Evolutionary conservation across 2,113 vertebrate species (phyloP), one percentile per base, ranked within the genome.

Genomic region (Platichthys flesus): DNA sequence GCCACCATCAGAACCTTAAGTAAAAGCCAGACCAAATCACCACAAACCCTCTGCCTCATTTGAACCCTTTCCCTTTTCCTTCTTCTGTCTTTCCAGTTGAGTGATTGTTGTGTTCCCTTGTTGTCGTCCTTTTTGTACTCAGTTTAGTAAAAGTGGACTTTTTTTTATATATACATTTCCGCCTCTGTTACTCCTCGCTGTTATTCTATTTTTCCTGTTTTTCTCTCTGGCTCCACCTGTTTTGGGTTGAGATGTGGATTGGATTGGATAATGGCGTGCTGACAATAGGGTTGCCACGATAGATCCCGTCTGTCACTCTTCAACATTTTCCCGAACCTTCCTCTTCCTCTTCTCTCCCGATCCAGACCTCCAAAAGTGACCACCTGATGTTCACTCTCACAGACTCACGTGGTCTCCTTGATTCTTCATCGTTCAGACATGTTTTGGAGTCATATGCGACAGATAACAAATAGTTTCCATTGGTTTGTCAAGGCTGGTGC

Each of bases 271-370:
- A 96, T 97, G 94, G 94, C 95, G 95, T 98, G 97, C 95, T 95
- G 94, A 96, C 95, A 94, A 94, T 96, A 97, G 97, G 97, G 97
- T 98, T 99, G 97, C 97, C 97, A 98, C 93, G 94, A 97, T 97
- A 97, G 93, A 93, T 86, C 68, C 73, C 62, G 28, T 79, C 79
- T 74, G 88, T 78, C 51, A 51, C n/a, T 52, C 59, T 67, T 65
- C 40, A 47, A 61, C 18, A 75, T 74, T 49, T n/a, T 75, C 49
- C 67, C 80, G 18, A 47, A 77, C 7, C 6, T 23, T 63, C 7
- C 26, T 65, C 6, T 23, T 61, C 7, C 26, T 65, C 51, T 59
- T 75, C 59, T 51, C 40, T 79, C 71, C 47, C 26, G 9, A 42
- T 75, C 42, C 66, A 74, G 71, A 74, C 61, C 61, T 60, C 16